Conservation (phyloP, 2,888 invertebrate species). For the Pyrgus malvae region DNA sequence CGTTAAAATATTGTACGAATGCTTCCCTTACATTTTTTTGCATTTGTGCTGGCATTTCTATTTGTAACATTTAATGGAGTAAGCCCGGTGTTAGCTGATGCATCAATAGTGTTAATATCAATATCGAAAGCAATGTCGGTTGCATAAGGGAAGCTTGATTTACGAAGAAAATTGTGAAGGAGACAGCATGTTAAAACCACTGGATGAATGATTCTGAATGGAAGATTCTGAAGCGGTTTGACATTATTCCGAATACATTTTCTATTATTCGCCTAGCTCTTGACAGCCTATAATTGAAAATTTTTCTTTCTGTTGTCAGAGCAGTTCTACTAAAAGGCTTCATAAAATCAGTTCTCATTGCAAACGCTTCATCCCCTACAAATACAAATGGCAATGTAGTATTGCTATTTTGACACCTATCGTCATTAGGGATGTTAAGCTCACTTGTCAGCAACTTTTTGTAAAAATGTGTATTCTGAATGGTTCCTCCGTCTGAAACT, state of each 20-base stretch:
- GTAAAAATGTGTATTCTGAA: no score
- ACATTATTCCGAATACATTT: slow-evolving; percentile 28
- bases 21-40: slow-evolving; percentile 22
- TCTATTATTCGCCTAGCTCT: slow-evolving; percentile 24
- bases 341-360: slow-evolving; percentile 15
- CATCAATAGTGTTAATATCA: neutral
- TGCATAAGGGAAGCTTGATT: neutral
- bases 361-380: neutral
- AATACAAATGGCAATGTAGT: neutral
- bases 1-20: slow-evolving; percentile 20
- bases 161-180: neutral
- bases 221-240: slow-evolving; percentile 19
- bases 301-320: slow-evolving; percentile 28
- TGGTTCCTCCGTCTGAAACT: no score
- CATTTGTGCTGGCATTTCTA: neutral
- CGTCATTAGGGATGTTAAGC: neutral
- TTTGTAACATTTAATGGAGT: neutral
- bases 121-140: neutral
- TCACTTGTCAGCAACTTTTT: no score
- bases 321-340: slow-evolving; percentile 24
- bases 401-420: neutral
- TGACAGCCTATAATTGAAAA: slow-evolving; percentile 28
- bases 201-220: no score
- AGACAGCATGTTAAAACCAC: no score
- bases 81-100: neutral